phyloP scores from a whole-genome alignment of 1,140 invertebrate genomes.

The Zaprionus camerounensis region DNA sequence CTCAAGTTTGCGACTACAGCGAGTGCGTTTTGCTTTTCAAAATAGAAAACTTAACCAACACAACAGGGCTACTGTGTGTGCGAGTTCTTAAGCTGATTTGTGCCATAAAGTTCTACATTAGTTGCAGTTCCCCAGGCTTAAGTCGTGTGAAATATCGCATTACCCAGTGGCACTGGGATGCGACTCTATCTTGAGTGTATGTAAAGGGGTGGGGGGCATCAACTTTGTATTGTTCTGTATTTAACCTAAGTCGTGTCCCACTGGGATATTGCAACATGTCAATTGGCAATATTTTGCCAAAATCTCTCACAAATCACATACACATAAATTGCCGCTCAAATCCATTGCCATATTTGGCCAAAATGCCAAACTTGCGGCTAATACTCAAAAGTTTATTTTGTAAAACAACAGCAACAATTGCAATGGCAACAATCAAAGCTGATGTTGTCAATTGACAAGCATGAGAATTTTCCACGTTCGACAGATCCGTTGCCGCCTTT shows the following conservation, averaged over 20 bases:
- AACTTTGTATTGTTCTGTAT: not conserved
- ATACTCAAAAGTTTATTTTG: conserved; percentile 68
- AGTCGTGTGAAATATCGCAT: conserved; percentile 23
- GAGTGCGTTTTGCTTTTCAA: conserved; percentile 61
- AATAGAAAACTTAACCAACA: conserved; percentile 64
- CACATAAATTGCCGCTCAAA: conserved; percentile 78
- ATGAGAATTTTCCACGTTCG: conserved; percentile 76
- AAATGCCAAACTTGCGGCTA: conserved; percentile 77
- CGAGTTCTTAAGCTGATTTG: conserved; percentile 68
- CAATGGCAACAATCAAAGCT: conserved; percentile 14
- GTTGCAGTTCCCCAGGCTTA: conserved; percentile 34
- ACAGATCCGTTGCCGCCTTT: conserved; percentile 59
- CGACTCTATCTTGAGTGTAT: not conserved
- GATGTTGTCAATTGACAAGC: conserved; percentile 63
- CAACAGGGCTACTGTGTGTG: conserved; percentile 12
- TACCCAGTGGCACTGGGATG: not conserved
- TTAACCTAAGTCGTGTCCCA: not conserved
- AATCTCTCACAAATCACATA: conserved; percentile 78
- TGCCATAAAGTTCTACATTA: conserved; percentile 78
- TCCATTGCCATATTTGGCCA: conserved; percentile 72
- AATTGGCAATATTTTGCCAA: conserved; percentile 74
- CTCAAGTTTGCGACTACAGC: conserved; percentile 64
- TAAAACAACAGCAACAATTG: conserved; percentile 14
- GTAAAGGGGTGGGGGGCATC: not conserved
- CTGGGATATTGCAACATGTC: conserved; percentile 55